A percentile compares a stretch with the other conserved stretches of the same genome.
Evolutionary conservation across 2,797 vertebrate species (phyloP).

Genomic region (Coregonus suidteri): DNA sequence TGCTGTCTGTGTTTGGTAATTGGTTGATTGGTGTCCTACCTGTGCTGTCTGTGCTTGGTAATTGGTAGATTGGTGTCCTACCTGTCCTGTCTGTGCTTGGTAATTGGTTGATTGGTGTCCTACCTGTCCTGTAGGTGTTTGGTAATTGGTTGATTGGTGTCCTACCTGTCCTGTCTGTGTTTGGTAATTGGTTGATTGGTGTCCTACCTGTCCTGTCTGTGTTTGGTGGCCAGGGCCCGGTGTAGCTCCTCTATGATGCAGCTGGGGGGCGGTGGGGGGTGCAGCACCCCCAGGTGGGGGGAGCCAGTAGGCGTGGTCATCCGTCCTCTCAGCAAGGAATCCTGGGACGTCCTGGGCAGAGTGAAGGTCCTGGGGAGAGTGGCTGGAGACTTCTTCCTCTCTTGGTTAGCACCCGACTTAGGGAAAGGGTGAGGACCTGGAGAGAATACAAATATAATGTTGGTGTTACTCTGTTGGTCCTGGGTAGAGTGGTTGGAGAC

Average conservation of each 20-base stretch:
- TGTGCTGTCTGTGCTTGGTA: slow-evolving; percentile 93
- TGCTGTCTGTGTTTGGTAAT: too few species aligned
- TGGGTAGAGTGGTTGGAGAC: slow-evolving; percentile 57
- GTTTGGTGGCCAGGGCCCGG: slow-evolving; percentile 91
- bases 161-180: slow-evolving; percentile 93
- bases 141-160: slow-evolving; percentile 44
- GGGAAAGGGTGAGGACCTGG: slow-evolving; percentile 65
- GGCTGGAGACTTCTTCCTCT: slow-evolving; percentile 71
- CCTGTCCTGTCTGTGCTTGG: slow-evolving; percentile 95
- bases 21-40: slow-evolving; percentile 67
- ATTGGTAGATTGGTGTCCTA: slow-evolving; percentile 48
- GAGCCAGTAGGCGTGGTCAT: slow-evolving; percentile 87
- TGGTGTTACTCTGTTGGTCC: slow-evolving; percentile 48
- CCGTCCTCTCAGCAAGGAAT: slow-evolving; percentile 79
- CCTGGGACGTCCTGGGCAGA: slow-evolving; percentile 75
- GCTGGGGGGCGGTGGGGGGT: slow-evolving; percentile 89
- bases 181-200: slow-evolving; percentile 74
- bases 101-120: slow-evolving; percentile 39
- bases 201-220: slow-evolving; percentile 92
- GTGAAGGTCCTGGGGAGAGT: slow-evolving; percentile 81
- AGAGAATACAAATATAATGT: not conserved
- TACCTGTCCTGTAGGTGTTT: slow-evolving; percentile 96
- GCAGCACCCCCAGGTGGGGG: slow-evolving; percentile 84
- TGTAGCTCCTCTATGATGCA: slow-evolving; percentile 97
- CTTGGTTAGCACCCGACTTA: slow-evolving; percentile 10